Base-by-base conservation (phyloP, 2,797 vertebrate genomes). In the Sorex maritimensis region DNA sequence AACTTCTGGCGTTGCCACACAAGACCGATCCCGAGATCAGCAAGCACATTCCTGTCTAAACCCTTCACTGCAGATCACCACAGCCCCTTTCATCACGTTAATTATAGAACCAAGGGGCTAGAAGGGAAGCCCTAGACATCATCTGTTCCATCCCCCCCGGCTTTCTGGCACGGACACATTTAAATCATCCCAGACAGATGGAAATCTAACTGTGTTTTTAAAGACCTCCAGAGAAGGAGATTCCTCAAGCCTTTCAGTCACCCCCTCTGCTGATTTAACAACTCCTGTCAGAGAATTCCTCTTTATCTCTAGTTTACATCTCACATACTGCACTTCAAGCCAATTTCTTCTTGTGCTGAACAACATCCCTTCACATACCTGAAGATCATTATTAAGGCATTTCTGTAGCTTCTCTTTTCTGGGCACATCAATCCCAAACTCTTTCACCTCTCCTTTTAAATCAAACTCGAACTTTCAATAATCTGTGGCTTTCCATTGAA, bases 171-270 rank as follows among this genome's bases (percentile, higher is more conserved):
- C 0, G 13, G 83, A 55, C 89, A 67, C 69, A 80, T 92, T 94
- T 96, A 97, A 97, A 97, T 96, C 94, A 95, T 86, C 90, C 78
- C 74, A 78, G 96, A 93, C 90, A 92, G 95, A 96, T 95, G 88
- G 83, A 94, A 95, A 96, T 94, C 94, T 93, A 94, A 83, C 88
- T 58, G 6, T 61, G 14, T 92, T 94, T 95, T 88, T 78, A 75
- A 96, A 90, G 94, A 88, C 83, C 85, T 95, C 90, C 91, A 95
- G 94, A 95, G 81, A 34, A 79, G 79, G 72, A 90, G 92, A 96
- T 91, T 96, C 95, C 94, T 93, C 81, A 92, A 55, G 46, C 72
- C 68, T 12, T 8, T 61, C 88, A 82, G 81, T 95, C 87, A 81
- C 63, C 46, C 28, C 23, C 58, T 90, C 71, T 73, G 91, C 81